phyloP scores from a whole-genome alignment of 1,140 invertebrate species.

The Zaprionus gabonicus region DNA sequence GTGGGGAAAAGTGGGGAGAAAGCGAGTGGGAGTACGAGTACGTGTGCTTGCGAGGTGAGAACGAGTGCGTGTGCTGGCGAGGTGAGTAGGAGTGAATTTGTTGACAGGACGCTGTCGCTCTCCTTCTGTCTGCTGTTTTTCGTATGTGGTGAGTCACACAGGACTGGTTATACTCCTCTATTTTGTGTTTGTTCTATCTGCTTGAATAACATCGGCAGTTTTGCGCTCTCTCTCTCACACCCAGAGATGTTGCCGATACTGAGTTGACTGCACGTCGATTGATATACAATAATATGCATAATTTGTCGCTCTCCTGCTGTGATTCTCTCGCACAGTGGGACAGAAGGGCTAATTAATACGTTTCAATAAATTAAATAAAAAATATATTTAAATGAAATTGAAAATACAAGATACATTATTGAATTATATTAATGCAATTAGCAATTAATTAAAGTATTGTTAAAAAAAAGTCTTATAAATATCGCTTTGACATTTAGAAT shows the following conservation, averaged over 20 bases:
- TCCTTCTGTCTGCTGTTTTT: neutral
- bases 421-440: neutral
- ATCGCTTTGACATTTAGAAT: conserved; percentile 6
- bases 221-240: neutral
- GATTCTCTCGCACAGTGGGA: too few relatives aligned
- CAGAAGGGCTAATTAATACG: too few relatives aligned
- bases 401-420: too few relatives aligned
- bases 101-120: neutral
- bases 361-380: too few relatives aligned
- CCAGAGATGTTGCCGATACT: neutral
- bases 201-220: neutral
- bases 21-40: too few relatives aligned
- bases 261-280: neutral
- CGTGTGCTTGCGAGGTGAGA: neutral
- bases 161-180: neutral
- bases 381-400: too few relatives aligned
- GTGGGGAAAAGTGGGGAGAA: neutral
- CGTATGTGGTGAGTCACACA: neutral
- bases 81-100: neutral
- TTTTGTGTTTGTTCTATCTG: neutral
- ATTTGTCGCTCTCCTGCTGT: too few relatives aligned
- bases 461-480: conserved; percentile 4
- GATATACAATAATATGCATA: too few relatives aligned
- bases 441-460: too few relatives aligned
- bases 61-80: neutral